These are phyloP conservation scores for Nomada flava DNA, from an alignment of 2,888 invertebrate species.

Conservation along the genomic window DNA sequence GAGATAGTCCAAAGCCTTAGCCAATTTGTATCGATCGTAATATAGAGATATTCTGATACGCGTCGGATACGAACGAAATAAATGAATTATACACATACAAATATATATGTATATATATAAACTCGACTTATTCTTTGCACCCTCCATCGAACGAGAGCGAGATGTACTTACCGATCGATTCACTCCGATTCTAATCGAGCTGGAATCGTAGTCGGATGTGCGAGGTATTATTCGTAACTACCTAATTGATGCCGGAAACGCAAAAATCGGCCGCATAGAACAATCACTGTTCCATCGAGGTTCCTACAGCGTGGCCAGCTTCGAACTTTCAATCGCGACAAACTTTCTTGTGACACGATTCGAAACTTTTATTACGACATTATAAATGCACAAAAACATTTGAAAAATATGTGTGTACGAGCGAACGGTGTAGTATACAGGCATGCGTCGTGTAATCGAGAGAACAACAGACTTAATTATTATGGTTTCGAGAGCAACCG, in stretches of 20 bases:
- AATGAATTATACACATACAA: conserved; percentile 66
- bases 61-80: conserved; percentile 59
- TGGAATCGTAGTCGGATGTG: background rate
- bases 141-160: too few species aligned
- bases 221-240: too few species aligned
- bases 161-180: background rate
- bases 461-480: conserved; percentile 73
- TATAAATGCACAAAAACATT: conserved; percentile 81
- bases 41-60: conserved; percentile 49
- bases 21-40: conserved; percentile 63
- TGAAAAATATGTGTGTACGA: conserved; percentile 76
- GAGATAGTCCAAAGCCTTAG: conserved; percentile 70
- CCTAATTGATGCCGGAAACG: too few species aligned
- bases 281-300: too few species aligned
- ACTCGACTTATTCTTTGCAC: background rate
- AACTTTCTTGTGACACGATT: conserved; percentile 70
- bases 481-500: conserved; percentile 72
- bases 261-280: too few species aligned
- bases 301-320: too few species aligned
- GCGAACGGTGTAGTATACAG: conserved; percentile 68
- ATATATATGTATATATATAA: too few species aligned
- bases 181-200: background rate
- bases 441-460: conserved; percentile 70
- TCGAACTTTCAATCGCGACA: background rate
- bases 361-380: conserved; percentile 78